Evolutionary conservation across 2,113 vertebrate species (phyloP).

Genomic region (Pimephales promelas): DNA sequence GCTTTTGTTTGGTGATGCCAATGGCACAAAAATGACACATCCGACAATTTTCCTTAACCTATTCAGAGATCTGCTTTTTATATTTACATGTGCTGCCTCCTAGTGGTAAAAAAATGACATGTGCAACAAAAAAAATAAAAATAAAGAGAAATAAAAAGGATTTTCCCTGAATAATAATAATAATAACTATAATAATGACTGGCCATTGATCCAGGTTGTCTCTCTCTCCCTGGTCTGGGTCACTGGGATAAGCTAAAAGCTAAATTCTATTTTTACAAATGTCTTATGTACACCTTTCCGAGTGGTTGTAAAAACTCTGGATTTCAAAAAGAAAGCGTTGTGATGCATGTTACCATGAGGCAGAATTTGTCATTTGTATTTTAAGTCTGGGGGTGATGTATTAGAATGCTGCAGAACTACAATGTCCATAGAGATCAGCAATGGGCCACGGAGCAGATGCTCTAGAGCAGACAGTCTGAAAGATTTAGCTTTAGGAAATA

Average conservation of each 20-base stretch:
- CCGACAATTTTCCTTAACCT: neutral
- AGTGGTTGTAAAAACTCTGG: too few species aligned
- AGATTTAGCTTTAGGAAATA: constrained; percentile 9
- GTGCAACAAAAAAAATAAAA: too few species aligned
- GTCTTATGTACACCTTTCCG: neutral
- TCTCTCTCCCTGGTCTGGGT: too few species aligned
- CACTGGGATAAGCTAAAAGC: too few species aligned
- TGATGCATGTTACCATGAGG: neutral
- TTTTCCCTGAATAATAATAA: neutral
- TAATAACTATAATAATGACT: neutral
- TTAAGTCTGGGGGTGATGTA: neutral
- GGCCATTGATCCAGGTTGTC: too few species aligned
- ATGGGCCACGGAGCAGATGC: neutral
- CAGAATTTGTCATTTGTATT: neutral
- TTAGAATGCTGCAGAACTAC: neutral
- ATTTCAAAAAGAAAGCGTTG: neutral
- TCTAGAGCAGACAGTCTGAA: constrained; percentile 17
- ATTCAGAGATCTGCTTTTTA: neutral
- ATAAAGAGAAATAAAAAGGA: neutral
- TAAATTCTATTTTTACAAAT: neutral
- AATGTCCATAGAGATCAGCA: neutral
- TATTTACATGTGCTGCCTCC: neutral
- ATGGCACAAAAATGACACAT: neutral
- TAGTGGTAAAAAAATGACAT: neutral
- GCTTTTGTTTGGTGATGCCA: neutral